Base-by-base conservation (phyloP, 2,888 invertebrate species). In the Neoascia interrupta region DNA sequence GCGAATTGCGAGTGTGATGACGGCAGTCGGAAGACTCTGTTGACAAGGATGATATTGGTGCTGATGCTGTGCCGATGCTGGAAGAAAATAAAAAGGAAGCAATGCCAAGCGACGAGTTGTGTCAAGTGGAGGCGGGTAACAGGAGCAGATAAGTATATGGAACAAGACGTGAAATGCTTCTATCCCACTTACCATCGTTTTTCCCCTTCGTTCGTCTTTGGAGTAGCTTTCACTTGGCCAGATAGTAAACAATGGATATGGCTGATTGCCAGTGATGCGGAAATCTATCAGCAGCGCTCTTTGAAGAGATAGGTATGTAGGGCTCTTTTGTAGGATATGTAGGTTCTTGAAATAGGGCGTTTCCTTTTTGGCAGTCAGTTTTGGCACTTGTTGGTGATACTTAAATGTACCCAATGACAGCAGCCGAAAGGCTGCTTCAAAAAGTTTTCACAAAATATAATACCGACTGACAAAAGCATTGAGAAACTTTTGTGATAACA, bases 211-310 rank as follows among this genome's bases (percentile, higher is more conserved):
- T 45, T 43, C 13, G 13, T 45, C n/a, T 68, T 37, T n/a, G 19
- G 23, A 60, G 60, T 34, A 49, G 63, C 75, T 76, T 76, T 39
- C 58, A 70, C 63, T 76, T 13, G 49, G 56, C 63, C 34, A 31
- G n/a, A n/a, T n/a, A 56, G 63, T 64, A 58, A 70, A 64, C 63
- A 76, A 76, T 53, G 47, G 41, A 49, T 39, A 16, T 69, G 63
- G 70, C 68, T 49, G 39, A 61, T 49, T 75, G 74, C 74, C 74
- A 75, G 54, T 28, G 26, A 69, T 64, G 43, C 63, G 75, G 75
- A 75, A 69, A 75, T 70, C 63, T 43, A 64, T 70, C 75, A 76
- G 56, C 28, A 47, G 56, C 2, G 43, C 37, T 11, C 31, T 26
- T 53, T 43, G 28, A 56, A 49, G 61, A 28, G 49, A 28, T 19